Evolutionary conservation across 2,888 invertebrate genomes (phyloP).

Genomic region (Smittia sp.): DNA sequence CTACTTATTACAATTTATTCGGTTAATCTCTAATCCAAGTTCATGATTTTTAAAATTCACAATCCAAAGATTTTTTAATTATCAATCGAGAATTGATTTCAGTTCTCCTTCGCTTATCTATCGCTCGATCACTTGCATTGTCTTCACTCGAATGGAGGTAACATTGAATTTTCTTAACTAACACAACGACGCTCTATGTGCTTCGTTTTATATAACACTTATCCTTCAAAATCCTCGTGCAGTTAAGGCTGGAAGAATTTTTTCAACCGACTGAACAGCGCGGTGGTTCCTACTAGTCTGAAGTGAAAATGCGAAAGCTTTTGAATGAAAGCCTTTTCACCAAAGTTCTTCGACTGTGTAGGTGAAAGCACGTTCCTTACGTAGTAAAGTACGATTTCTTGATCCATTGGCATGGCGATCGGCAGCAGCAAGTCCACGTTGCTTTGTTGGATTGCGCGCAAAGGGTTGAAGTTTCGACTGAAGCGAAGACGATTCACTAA

Average conservation of each 20-base stretch:
- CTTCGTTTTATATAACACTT: constrained; percentile 33
- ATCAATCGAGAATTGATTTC: background rate
- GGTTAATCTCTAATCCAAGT: background rate
- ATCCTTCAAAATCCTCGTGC: constrained; percentile 17
- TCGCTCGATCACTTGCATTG: constrained; percentile 27
- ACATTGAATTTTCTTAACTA: constrained; percentile 37
- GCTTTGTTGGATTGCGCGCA: constrained; percentile 6
- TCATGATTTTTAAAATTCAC: background rate
- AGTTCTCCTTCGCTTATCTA: no score
- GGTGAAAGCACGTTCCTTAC: background rate
- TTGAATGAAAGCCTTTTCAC: background rate
- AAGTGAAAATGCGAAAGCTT: background rate
- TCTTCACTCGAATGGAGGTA: constrained; percentile 4
- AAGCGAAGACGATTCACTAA: no score
- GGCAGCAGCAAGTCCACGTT: background rate
- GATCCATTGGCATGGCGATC: constrained; percentile 33
- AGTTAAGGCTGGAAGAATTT: background rate
- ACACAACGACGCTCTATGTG: constrained; percentile 23
- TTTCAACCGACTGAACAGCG: constrained; percentile 19
- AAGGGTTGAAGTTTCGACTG: background rate
- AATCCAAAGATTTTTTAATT: background rate
- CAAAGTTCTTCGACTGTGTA: background rate
- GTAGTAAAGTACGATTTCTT: background rate
- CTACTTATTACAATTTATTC: background rate
- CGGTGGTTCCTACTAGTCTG: constrained; percentile 33